phyloP scores from a whole-genome alignment of 2,888 invertebrate species.

The Archips xylosteana region DNA sequence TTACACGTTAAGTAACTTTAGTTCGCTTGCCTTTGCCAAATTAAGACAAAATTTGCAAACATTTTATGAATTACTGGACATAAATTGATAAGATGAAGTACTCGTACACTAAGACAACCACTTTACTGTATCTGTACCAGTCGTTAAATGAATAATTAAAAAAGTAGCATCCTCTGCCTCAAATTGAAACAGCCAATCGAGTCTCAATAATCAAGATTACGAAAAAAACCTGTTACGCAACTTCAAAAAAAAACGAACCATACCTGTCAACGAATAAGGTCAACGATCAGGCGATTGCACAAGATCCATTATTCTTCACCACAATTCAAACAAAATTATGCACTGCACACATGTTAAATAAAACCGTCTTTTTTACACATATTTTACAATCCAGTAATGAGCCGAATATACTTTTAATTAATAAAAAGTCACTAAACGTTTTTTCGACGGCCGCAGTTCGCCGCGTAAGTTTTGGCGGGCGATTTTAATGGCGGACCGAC shows the following conservation, averaged over 20 bases:
- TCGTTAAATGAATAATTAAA: background rate
- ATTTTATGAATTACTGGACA: too few relatives aligned
- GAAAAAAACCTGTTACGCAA: constrained; percentile 40
- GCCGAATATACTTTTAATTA: constrained; percentile 3
- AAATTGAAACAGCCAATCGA: constrained; percentile 21
- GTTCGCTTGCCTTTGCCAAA: too few relatives aligned
- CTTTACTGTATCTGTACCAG: background rate
- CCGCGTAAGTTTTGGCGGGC: constrained; percentile 48
- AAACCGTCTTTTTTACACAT: constrained; percentile 17
- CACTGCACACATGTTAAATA: constrained; percentile 25
- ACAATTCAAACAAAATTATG: constrained; percentile 37
- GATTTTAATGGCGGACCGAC: constrained; percentile 33
- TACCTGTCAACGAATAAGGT: constrained; percentile 41
- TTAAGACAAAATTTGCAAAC: too few relatives aligned
- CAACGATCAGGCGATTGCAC: constrained; percentile 30
- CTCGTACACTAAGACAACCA: background rate
- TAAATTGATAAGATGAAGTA: too few relatives aligned
- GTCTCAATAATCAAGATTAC: constrained; percentile 26
- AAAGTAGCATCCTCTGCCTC: background rate
- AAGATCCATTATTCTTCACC: constrained; percentile 39
- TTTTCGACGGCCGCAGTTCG: constrained; percentile 22
- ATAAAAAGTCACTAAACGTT: constrained; percentile 34
- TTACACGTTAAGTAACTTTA: too few relatives aligned
- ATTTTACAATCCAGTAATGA: background rate
- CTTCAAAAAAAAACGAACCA: constrained; percentile 36